Conservation (phyloP, 2,888 invertebrate species). For the Onchidella celtica region DNA sequence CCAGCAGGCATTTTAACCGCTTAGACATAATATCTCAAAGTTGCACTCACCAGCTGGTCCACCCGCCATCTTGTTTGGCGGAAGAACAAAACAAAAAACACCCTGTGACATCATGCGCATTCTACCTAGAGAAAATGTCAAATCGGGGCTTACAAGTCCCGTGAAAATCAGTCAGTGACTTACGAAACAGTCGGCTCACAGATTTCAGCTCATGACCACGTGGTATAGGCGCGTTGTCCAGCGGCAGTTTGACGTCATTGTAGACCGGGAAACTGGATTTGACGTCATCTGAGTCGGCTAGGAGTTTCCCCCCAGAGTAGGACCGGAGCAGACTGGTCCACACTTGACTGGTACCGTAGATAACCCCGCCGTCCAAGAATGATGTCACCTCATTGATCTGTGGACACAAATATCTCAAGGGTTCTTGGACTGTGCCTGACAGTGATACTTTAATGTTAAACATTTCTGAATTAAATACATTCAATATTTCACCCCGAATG, state of each 20-base stretch:
- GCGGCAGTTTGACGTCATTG: conserved; percentile 82
- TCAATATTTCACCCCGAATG: too few relatives aligned
- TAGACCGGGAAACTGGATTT: conserved; percentile 81
- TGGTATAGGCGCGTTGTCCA: conserved; percentile 84
- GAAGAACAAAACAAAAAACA: too few relatives aligned
- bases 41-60: too few relatives aligned
- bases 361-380: conserved; percentile 84
- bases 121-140: too few relatives aligned
- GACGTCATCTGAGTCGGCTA: conserved; percentile 57
- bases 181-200: conserved; percentile 83
- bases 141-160: too few relatives aligned
- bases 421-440: neutral
- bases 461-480: too few relatives aligned
- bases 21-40: too few relatives aligned
- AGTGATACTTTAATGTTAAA: too few relatives aligned
- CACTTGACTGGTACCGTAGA: conserved; percentile 84
- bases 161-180: too few relatives aligned
- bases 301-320: conserved; percentile 80
- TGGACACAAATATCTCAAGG: conserved; percentile 17
- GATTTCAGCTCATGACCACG: conserved; percentile 81
- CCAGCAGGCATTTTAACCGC: too few relatives aligned
- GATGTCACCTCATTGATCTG: conserved; percentile 85
- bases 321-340: conserved; percentile 83
- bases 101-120: too few relatives aligned
- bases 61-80: too few relatives aligned